phyloP scores from a whole-genome alignment of 1,140 invertebrate species.

The Megalonaias nervosa region DNA sequence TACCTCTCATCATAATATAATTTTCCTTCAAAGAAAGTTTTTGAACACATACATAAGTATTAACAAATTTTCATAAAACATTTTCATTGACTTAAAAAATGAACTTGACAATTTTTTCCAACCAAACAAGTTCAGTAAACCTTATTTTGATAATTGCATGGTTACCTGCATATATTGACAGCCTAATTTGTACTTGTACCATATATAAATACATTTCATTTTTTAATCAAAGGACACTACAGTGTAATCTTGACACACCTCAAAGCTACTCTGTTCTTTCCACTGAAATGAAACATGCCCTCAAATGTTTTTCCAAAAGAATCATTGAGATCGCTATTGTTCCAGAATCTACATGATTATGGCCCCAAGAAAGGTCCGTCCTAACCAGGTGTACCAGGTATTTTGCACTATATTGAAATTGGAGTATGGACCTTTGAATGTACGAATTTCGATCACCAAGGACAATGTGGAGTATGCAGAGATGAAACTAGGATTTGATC shows the following conservation, averaged over 20 bases:
- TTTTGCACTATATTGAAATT: constrained; percentile 61
- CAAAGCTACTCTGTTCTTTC: not conserved
- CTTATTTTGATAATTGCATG: not conserved
- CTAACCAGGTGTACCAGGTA: constrained; percentile 63
- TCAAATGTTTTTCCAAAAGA: not conserved
- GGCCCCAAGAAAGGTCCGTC: constrained; percentile 58
- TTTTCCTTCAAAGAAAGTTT: not conserved
- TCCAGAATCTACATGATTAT: constrained; percentile 65
- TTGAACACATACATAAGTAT: not conserved
- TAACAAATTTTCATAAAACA: not conserved
- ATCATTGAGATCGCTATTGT: constrained; percentile 9
- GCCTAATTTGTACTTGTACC: not conserved
- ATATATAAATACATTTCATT: not conserved
- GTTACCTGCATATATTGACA: not conserved
- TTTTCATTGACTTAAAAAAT: not conserved
- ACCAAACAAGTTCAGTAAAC: not conserved
- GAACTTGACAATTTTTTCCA: not conserved
- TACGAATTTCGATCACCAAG: constrained; percentile 59
- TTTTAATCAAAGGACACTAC: not conserved
- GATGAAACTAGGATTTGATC: constrained; percentile 56
- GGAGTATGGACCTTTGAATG: constrained; percentile 57
- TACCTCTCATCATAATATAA: not conserved
- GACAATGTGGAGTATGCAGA: constrained; percentile 58
- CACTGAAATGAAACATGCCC: too few relatives aligned
- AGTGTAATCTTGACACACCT: not conserved